Conservation (phyloP, 2,888 invertebrate species). For the Didymodactylos carnosus region DNA sequence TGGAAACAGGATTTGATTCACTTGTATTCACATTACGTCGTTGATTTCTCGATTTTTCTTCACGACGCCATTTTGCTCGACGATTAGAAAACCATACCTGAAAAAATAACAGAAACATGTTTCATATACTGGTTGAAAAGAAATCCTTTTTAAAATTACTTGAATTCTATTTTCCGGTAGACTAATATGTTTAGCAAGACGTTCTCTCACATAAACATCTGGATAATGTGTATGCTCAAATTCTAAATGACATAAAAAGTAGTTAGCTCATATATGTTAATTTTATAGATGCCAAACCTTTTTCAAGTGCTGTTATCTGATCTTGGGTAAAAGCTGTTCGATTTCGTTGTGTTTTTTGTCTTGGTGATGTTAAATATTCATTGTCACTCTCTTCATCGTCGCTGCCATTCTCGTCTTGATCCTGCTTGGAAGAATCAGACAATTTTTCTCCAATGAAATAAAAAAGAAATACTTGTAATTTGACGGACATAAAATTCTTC, state of each 20-base stretch:
- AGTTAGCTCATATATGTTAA: too few species aligned
- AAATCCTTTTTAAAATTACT: constrained; percentile 31
- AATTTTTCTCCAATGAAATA: too few species aligned
- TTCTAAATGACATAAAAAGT: constrained; percentile 20
- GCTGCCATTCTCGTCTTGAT: neutral
- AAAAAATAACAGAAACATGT: neutral
- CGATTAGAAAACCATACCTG: constrained; percentile 88
- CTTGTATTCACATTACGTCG: neutral
- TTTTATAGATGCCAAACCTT: constrained; percentile 52
- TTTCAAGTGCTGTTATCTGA: constrained; percentile 88
- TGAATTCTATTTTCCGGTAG: constrained; percentile 35
- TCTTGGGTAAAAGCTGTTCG: constrained; percentile 92
- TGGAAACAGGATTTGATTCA: too few species aligned
- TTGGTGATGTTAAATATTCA: neutral
- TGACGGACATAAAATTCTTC: neutral
- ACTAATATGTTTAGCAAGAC: constrained; percentile 34
- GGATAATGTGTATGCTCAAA: constrained; percentile 36
- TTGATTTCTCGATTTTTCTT: constrained; percentile 66
- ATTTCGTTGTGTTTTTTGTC: constrained; percentile 77
- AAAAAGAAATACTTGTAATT: neutral
- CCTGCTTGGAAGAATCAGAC: too few species aligned
- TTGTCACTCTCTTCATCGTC: neutral
- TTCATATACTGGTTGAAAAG: neutral
- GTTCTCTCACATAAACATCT: constrained; percentile 34
- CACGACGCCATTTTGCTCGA: constrained; percentile 82